Evolutionary conservation across 2,888 invertebrate species (phyloP).

Genomic region (Diarsia rubi): DNA sequence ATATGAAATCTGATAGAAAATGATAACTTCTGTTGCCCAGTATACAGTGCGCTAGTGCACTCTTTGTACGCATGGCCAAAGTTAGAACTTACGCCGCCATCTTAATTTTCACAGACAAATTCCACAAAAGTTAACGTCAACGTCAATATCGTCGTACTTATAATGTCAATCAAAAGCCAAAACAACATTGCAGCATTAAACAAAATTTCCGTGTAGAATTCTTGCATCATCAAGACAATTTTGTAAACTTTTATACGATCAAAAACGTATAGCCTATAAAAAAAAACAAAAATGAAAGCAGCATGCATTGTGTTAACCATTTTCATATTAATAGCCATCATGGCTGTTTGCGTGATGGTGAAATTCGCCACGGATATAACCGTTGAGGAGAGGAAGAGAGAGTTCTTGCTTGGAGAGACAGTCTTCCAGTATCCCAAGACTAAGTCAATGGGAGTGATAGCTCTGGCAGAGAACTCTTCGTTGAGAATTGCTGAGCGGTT

Average conservation of each 20-base stretch:
- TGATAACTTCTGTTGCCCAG: no score
- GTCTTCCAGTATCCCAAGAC: conserved; percentile 70
- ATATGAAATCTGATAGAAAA: no score
- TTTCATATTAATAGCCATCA: conserved; percentile 79
- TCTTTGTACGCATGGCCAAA: not conserved
- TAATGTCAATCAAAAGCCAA: conserved; percentile 2
- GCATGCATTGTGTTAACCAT: conserved; percentile 80
- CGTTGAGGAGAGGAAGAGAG: conserved; percentile 77
- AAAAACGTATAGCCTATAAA: not conserved
- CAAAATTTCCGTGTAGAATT: conserved; percentile 6
- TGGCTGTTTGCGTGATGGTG: conserved; percentile 86
- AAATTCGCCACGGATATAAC: conserved; percentile 86
- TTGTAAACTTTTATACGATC: not conserved
- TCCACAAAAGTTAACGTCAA: not conserved
- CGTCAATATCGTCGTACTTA: no score
- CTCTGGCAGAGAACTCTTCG: conserved; percentile 73
- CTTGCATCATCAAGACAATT: not conserved
- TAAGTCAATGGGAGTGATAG: conserved; percentile 77
- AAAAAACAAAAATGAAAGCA: conserved; percentile 76
- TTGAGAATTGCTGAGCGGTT: conserved; percentile 69
- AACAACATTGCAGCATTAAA: not conserved
- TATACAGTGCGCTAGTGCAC: no score
- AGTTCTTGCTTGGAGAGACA: conserved; percentile 62
- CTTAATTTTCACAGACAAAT: not conserved
- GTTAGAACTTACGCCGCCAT: not conserved